Evolutionary conservation across 2,797 vertebrate genomes (phyloP).

Genomic region (Basileuterus tristriatus): DNA sequence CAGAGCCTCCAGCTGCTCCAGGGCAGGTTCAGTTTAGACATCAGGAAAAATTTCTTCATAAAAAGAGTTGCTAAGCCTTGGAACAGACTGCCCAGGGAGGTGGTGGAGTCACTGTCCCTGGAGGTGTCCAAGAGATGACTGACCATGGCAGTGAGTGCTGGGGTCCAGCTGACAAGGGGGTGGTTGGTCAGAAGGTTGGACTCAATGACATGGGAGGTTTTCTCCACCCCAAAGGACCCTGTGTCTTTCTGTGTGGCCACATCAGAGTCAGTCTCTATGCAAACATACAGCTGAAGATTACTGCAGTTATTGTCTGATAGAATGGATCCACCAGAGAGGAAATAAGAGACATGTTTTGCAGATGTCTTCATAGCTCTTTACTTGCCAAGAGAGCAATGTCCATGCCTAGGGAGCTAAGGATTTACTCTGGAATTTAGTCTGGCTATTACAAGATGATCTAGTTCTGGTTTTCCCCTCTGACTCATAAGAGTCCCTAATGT

Average conservation of each 20-base stretch:
- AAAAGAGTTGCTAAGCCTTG: background rate
- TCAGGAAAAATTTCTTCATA: background rate
- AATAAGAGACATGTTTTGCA: background rate
- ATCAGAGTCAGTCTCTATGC: background rate
- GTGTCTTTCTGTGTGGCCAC: background rate
- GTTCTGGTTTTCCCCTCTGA: background rate
- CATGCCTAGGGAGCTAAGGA: background rate
- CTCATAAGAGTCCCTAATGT: background rate
- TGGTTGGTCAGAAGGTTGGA: background rate
- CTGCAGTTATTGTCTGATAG: background rate
- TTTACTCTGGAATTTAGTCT: background rate
- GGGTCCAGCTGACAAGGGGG: background rate
- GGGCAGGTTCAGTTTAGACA: background rate
- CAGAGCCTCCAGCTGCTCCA: background rate
- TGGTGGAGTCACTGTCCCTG: background rate
- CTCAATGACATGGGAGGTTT: background rate
- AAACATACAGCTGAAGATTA: background rate
- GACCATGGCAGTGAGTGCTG: background rate
- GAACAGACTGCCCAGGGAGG: background rate
- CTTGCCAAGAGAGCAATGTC: background rate
- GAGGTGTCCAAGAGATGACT: background rate
- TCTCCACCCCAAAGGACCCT: background rate
- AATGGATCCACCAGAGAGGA: background rate
- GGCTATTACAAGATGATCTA: background rate
- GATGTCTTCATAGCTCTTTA: background rate